Percentiles rank a stretch among this genome's conserved stretches.
phyloP scores from a whole-genome alignment of 2,888 invertebrate species.

The Steinernema scapterisci region DNA sequence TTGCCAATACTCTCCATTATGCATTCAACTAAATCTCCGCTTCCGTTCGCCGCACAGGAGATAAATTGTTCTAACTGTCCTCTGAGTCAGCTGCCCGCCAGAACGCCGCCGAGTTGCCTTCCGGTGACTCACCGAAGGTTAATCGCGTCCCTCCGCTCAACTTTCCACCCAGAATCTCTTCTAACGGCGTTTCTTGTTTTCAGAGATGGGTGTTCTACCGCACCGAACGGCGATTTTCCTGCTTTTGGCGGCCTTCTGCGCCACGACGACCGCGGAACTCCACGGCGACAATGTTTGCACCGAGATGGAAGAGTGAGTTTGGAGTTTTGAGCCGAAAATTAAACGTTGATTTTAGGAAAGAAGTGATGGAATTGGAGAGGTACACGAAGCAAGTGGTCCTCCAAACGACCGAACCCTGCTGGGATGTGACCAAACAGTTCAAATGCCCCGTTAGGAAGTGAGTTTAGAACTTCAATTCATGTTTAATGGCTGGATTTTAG shows the following conservation, averaged over 20 bases:
- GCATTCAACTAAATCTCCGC: too few relatives aligned
- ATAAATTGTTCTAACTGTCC: not conserved
- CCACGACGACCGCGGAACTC: constrained; percentile 23
- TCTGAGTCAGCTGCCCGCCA: not conserved
- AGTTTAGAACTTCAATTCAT: not conserved
- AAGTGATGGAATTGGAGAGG: constrained; percentile 38
- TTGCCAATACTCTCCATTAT: too few relatives aligned
- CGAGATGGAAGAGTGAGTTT: constrained; percentile 39
- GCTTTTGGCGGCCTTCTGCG: not conserved
- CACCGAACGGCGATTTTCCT: not conserved
- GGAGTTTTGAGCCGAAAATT: not conserved
- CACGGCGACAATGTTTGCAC: constrained; percentile 43
- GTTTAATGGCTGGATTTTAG: constrained; percentile 41
- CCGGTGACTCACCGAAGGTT: constrained; percentile 15
- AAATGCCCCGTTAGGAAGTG: constrained; percentile 53
- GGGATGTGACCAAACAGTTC: constrained; percentile 53
- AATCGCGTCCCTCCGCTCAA: not conserved
- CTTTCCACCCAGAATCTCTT: not conserved
- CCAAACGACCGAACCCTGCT: constrained; percentile 46
- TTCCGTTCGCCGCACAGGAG: not conserved
- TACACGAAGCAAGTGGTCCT: constrained; percentile 39
- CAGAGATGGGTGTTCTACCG: constrained; percentile 27
- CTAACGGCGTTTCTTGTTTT: not conserved
- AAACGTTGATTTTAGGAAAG: not conserved
- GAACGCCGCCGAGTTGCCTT: constrained; percentile 4